These are phyloP conservation scores for Bombus sylvicola DNA, from an alignment of 1,140 invertebrate species.

Conservation along the genomic window DNA sequence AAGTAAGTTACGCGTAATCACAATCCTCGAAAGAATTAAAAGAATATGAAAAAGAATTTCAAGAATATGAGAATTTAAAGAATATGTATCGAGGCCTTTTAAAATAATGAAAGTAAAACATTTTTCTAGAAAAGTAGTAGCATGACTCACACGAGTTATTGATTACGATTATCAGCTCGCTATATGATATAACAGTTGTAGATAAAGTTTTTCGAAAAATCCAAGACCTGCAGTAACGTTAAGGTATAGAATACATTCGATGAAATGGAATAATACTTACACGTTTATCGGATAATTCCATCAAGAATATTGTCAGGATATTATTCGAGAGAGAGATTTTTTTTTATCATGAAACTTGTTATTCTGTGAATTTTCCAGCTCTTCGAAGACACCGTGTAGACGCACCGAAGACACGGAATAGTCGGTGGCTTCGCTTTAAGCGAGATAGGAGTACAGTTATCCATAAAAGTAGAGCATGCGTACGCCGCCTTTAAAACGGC, in stretches of 20 bases:
- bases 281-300: not conserved
- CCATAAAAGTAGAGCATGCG: slow-evolving; percentile 74
- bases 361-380: not conserved
- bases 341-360: not conserved
- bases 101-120: no score
- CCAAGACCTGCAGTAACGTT: no score
- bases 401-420: slow-evolving; percentile 38
- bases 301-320: not conserved
- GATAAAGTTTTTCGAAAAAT: no score
- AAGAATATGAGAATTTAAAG: no score
- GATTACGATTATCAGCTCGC: no score
- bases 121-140: no score
- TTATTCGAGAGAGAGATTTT: not conserved
- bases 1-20: no score
- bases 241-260: not conserved
- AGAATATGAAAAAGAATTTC: no score
- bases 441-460: slow-evolving; percentile 72
- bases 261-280: not conserved
- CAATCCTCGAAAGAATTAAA: no score
- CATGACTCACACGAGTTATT: no score
- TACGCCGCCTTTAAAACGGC: slow-evolving; percentile 68
- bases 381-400: slow-evolving; percentile 48
- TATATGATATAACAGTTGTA: no score
- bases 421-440: slow-evolving; percentile 58
- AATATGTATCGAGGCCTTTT: no score